Base-by-base conservation (phyloP, 2,888 invertebrate genomes). In the Cephus spinipes region DNA sequence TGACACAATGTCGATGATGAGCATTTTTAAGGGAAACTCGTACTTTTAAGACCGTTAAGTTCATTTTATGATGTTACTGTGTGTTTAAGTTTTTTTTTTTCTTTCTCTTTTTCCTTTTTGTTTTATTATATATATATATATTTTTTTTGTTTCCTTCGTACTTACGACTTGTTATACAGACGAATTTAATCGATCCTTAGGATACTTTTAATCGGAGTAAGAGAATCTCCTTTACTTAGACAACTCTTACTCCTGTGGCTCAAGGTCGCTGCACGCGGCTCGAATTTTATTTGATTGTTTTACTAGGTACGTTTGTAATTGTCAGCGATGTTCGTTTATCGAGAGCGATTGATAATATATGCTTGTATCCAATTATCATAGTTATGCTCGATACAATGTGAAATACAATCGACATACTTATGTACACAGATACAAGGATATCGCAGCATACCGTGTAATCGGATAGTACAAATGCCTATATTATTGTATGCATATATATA, bases 1-100 rank as follows among this genome's bases (percentile, higher is more conserved):
- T 85, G 85, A 84, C 84, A 83, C 85, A 83, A 85, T 83, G 83
- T 77, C 79, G 86, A 76, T 81, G 86, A 76, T 80, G 23, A 55
- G 36, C 55, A 15, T 15, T 55, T 55, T 55, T 23, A 23, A 23
- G 55, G 23, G 0, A 55, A 55, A 15, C 3, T 0, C 1, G 6
- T 55, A 55, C 55, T 23, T 55, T 55, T 55, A 55, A 23, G 55
- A 36, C 9, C 55, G 23, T 55, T 55, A 55, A 23, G 55, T 55
- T 15, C 23, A 55, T 55, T 55, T 55, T 55, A 55, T 55, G 55
- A 55, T 55, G 55, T 55, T 55, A 23, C 23, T 55, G 55, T 55
- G 23, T 55, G 15, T 55, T 55, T 55, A 55, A 55, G 55, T 23
- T 55, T 55, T 55, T 40, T 40, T 12, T 35, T 55, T 40, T 55